Evolutionary conservation across 2,888 invertebrate genomes (phyloP).

Genomic region (Axea sp.): DNA sequence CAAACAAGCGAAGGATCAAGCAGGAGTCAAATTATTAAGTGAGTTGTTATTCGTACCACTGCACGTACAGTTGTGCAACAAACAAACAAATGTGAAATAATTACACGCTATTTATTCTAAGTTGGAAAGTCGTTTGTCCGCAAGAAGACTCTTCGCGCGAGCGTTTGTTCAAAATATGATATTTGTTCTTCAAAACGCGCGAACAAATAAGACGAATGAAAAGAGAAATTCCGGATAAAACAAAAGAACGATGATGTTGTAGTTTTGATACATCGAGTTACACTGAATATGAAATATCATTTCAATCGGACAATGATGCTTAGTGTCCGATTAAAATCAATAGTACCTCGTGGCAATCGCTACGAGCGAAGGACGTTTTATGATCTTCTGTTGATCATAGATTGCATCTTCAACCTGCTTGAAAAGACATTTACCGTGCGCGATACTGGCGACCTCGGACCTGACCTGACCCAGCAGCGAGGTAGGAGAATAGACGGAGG

Average conservation of each 20-base stretch:
- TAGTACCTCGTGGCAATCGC: conserved; percentile 37
- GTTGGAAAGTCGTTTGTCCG: too few species aligned
- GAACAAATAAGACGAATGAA: conserved; percentile 5
- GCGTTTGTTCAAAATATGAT: too few species aligned
- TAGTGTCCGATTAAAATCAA: conserved; percentile 53
- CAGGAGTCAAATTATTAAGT: too few species aligned
- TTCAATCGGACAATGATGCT: conserved; percentile 58
- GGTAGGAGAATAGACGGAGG: conserved; percentile 36
- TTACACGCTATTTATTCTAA: too few species aligned
- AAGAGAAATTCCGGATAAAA: conserved; percentile 7
- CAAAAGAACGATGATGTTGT: conserved; percentile 27
- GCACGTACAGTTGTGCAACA: too few species aligned
- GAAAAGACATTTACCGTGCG: conserved; percentile 55
- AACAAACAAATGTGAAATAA: too few species aligned
- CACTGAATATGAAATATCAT: conserved; percentile 50
- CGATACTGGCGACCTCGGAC: conserved; percentile 65
- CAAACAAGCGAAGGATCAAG: too few species aligned
- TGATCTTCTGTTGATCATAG: conserved; percentile 52
- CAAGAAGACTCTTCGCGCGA: too few species aligned
- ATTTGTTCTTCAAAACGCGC: too few species aligned
- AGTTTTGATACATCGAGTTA: conserved; percentile 23
- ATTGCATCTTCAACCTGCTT: conserved; percentile 50
- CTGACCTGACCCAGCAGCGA: conserved; percentile 68
- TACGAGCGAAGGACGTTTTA: conserved; percentile 44
- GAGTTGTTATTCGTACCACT: too few species aligned